Evolutionary conservation across 1,140 invertebrate species (phyloP).

Genomic region (Hylaeus anthracinus): DNA sequence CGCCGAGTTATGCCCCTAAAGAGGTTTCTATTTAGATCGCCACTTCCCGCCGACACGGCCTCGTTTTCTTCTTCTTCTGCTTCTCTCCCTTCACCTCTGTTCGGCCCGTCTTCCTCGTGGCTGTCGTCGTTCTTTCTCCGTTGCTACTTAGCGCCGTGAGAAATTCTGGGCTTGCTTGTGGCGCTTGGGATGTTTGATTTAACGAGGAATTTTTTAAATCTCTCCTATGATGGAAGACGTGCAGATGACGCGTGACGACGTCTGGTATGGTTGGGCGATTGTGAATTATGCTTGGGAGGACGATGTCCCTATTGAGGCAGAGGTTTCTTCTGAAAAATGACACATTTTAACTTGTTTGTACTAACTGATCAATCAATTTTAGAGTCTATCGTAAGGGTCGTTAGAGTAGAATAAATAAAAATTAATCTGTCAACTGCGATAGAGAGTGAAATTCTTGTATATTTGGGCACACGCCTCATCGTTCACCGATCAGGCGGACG

Average conservation of each 20-base stretch:
- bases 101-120: not conserved
- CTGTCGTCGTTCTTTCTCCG: not conserved
- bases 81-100: not conserved
- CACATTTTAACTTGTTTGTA: not conserved
- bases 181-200: not conserved
- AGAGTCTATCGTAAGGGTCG: too few species aligned
- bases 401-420: too few species aligned
- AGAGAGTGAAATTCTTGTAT: too few species aligned
- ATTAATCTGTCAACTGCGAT: too few species aligned
- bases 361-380: not conserved
- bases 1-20: constrained; percentile 77
- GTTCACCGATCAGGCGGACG: not conserved
- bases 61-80: constrained; percentile 37
- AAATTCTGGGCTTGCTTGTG: not conserved
- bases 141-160: constrained; percentile 11
- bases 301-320: constrained; percentile 6
- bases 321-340: too few species aligned
- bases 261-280: constrained; percentile 17
- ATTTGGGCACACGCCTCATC: too few species aligned
- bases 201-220: constrained; percentile 20
- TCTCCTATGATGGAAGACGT: constrained; percentile 8
- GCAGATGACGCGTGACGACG: not conserved
- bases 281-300: constrained; percentile 29
- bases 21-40: constrained; percentile 78
- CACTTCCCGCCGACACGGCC: constrained; percentile 54